Base-by-base conservation (phyloP, 2,797 vertebrate genomes). In the Bovichtus variegatus region DNA sequence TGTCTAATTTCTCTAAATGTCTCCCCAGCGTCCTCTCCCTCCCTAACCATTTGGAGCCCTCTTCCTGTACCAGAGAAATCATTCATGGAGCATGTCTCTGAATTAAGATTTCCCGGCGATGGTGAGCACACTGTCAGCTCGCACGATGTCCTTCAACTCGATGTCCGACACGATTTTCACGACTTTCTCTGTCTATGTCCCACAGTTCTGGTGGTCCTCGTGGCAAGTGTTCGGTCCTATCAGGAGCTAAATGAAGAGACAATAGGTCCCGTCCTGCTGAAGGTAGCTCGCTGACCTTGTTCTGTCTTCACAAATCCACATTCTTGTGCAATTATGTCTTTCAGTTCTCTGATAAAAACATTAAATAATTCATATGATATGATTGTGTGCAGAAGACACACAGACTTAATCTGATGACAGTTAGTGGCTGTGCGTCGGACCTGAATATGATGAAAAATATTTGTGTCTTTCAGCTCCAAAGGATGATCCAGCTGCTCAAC, bases 381-480 rank as follows among this genome's bases (percentile, higher is more conserved):
- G 9, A 27, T n/a, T 51, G 18, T 31, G 2, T 29, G 16, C 23
- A 16, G 36, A 21, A 15, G 16, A 40, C 10, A n/a, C n/a, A n/a
- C n/a, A n/a, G n/a, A n/a, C n/a, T n/a, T n/a, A 16, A 1, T 55
- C 9, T 46, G 36, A 27, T 29, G 40, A 27, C 34, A 18, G 0
- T 40, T 1, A 12, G 7, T 36, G 9, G 43, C 15, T 9, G 43
- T n/a, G 15, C 7, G 11, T 6, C 16, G 9, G 1, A 46, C 6
- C 2, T 43, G 38, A 29, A 27, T 27, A 25, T 63, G 31, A 79
- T 23, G 3, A 16, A 21, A 63, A 31, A 29, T 29, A 18, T 68
- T 60, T 64, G 19, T 85, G n/a, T 82, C 43, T 90, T 90, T 74
- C 81, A 93, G 91, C 4, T 91, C 10, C 0, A 4, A 8, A 0